Conservation (phyloP, 2,888 invertebrate species). For the Calephelis perditalis region DNA sequence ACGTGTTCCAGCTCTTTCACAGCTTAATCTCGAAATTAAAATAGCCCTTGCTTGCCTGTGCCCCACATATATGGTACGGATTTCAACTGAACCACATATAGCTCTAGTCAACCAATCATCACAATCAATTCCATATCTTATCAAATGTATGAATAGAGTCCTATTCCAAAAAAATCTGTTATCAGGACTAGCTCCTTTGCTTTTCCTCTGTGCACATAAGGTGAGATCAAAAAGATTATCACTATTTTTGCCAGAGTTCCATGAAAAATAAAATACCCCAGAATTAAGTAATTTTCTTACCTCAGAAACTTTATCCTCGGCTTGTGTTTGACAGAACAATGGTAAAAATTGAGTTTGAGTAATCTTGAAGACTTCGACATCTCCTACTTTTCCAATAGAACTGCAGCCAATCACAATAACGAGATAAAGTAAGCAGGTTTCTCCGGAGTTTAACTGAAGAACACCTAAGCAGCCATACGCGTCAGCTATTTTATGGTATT, state of each 20-base stretch:
- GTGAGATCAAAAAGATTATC: constrained; percentile 90
- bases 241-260: constrained; percentile 77
- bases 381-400: constrained; percentile 96
- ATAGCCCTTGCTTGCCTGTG: constrained; percentile 95
- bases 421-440: constrained; percentile 90
- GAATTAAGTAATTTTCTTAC: constrained; percentile 94
- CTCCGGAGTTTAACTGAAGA: constrained; percentile 90
- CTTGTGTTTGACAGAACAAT: constrained; percentile 83
- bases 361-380: constrained; percentile 96
- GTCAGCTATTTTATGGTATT: constrained; percentile 94
- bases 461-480: constrained; percentile 98
- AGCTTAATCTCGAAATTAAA: constrained; percentile 96
- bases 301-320: constrained; percentile 80
- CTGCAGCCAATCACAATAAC: constrained; percentile 97
- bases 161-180: constrained; percentile 99
- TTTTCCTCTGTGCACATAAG: constrained; percentile 93
- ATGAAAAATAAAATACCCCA: constrained; percentile 99
- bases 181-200: constrained; percentile 89
- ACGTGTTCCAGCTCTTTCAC: constrained; percentile 97
- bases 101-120: constrained; percentile 94
- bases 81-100: constrained; percentile 98
- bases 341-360: constrained; percentile 95
- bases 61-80: constrained; percentile 98
- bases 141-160: constrained; percentile 94
- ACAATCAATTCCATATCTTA: constrained; percentile 94